Base-by-base conservation (phyloP, 2,888 invertebrate species). In the Drosophila parthenogenetica region DNA sequence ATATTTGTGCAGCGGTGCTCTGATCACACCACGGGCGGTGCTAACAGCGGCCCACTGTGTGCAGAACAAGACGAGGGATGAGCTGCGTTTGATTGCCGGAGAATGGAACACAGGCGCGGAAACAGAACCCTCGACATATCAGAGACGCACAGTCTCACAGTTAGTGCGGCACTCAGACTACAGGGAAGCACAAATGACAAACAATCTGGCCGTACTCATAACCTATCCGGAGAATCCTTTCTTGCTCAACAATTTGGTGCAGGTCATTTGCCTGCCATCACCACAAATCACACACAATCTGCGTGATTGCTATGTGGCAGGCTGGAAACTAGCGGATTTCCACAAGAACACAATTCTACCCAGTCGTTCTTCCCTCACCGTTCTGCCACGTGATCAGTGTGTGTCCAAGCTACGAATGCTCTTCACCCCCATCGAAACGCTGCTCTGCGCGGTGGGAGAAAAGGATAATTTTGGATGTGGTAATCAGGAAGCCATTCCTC, bases 81-180 rank as follows among this genome's bases (percentile, higher is more conserved):
- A 39, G 5, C 32, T 81, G n/a, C 81, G 62, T 0, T 16, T 77
- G 19, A 69, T 85, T 19, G 82, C 82, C 0, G 82, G 82, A 0
- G 85, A 83, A 45, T 85, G 85, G 80, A 85, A 83, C 73, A 82
- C 75, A 0, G 74, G 77, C 0, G 76, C 73, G 13, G 53, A 85
- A 10, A 48, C 75, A 10, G 82, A 83, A 22, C 85, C 82, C 0
- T 53, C 68, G 19, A 49, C 49, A 0, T 73, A 80, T 51, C 82
- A 83, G 46, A 51, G 46, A 11, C 73, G 78, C 2, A 22, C 29
- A 0, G 82, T 73, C 1, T 32, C 49, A 5, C 79, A 83, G 37
- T 5, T 79, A 13, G 5, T 82, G 48, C 7, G 79, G 32, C 82
- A 83, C 71, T 69, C 78, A 0, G 78, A 78, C 43, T 81, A 75